A percentile compares a stretch with the other conserved stretches of the same genome.
Conservation (phyloP, 2,888 invertebrate genomes). For the Drosophila anomalata region DNA sequence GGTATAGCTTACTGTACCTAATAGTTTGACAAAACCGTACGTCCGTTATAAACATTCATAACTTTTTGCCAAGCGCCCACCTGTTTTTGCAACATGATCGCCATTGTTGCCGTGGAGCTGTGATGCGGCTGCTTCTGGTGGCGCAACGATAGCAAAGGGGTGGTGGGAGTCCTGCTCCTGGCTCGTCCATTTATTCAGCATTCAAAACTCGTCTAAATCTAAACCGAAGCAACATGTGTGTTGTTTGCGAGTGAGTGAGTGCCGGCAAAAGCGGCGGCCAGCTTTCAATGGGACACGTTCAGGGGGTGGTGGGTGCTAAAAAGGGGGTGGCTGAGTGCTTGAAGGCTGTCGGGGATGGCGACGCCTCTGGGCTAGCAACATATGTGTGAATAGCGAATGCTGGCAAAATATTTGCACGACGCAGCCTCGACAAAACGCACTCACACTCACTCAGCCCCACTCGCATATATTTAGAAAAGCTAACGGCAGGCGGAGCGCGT, state of each 20-base stretch:
- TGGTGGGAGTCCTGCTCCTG: constrained; percentile 19
- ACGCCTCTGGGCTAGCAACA: constrained; percentile 24
- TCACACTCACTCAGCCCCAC: constrained; percentile 11
- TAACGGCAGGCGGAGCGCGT: constrained; percentile 41
- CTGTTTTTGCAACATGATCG: constrained; percentile 44
- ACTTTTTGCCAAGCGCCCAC: constrained; percentile 25
- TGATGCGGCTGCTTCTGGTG: constrained; percentile 11
- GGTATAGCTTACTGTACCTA: too few species aligned
- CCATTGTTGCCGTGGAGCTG: constrained; percentile 18
- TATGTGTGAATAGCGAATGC: constrained; percentile 54
- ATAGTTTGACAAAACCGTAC: too few species aligned
- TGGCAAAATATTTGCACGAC: constrained; percentile 75
- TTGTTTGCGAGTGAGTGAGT: constrained; percentile 59
- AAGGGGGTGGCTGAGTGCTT: constrained; percentile 9
- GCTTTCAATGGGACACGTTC: constrained; percentile 69
- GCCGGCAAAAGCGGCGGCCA: constrained; percentile 65
- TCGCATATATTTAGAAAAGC: constrained; percentile 32
- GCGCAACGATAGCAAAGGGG: neutral
- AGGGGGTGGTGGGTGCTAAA: constrained; percentile 3
- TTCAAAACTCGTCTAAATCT: constrained; percentile 74
- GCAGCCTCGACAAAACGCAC: constrained; percentile 48
- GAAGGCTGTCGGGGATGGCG: constrained; percentile 52
- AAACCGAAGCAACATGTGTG: constrained; percentile 78
- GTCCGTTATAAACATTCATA: neutral
- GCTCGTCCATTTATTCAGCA: constrained; percentile 33